Evolutionary conservation across 2,888 invertebrate species (phyloP), one percentile per base, ranked within the genome.

Genomic region (Drosophila tanythrix): DNA sequence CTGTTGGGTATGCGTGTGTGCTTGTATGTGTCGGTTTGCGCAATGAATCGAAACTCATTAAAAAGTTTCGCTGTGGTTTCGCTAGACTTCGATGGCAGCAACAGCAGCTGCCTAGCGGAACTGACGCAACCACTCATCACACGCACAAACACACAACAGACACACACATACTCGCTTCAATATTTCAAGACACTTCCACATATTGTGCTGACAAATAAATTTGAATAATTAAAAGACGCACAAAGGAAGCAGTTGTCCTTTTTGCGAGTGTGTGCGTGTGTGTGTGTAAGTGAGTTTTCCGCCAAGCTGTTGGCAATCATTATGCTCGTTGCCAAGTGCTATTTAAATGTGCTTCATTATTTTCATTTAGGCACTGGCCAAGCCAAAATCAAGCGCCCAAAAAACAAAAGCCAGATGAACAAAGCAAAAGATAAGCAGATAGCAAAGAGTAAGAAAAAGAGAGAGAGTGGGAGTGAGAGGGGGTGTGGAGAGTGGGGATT

Each of bases 41-140:
- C 78, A 89, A 89, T 90, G 90, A 90, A 89, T 90, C 85, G 90
- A 89, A 90, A 87, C 90, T 87, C 90, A 87, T 87, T 87, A 90
- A 87, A 90, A 90, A 89, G 77, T 87, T 87, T 74, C 72, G 70
- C 90, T 86, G 84, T 61, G 90, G 85, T 76, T 88, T 73, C 63
- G 74, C 73, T 78, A 48, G 56, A 50, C 76, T 27, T 40, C 51
- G 40, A 61, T 43, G 73, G 60, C 58, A 38, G 55, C 57, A 52
- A 60, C 70, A 81, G 65, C 82, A 79, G 82, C 82, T 70, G 81
- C 51, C 68, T 56, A 29, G 36, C 55, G 74, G 65, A 77, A 66
- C 59, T 82, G 61, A 35, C 35, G 57, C 53, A 38, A 58, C 56
- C 65, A 56, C 36, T 52, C 27, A 57, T 25, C n/a, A 35, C 35